phyloP scores from a whole-genome alignment of 2,113 vertebrate species.

The Brachirus orientalis region DNA sequence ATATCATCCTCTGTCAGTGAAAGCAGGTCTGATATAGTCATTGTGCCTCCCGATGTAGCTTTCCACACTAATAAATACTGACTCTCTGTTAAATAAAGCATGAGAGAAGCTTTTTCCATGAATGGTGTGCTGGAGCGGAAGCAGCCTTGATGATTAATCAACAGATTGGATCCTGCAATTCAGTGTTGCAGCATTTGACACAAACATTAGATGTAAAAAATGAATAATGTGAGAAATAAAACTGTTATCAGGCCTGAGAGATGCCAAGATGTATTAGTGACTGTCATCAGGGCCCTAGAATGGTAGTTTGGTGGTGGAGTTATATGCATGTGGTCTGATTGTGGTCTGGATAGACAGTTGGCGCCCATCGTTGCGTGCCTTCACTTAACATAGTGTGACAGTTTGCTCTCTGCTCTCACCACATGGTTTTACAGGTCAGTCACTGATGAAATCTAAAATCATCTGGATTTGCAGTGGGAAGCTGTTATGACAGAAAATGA shows the following conservation, averaged over 20 bases:
- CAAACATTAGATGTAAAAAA: constrained; percentile 30
- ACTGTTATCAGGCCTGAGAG: constrained; percentile 41
- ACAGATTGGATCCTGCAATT: constrained; percentile 86
- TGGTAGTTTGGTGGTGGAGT: constrained; percentile 33
- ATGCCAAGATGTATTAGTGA: constrained; percentile 76
- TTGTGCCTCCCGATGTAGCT: constrained; percentile 94
- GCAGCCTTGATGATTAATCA: constrained; percentile 89
- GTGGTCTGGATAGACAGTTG: constrained; percentile 56
- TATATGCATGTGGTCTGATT: constrained; percentile 41
- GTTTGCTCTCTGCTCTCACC: constrained; percentile 58
- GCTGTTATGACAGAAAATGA: constrained; percentile 43
- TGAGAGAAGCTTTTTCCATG: constrained; percentile 95
- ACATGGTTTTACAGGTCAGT: constrained; percentile 60
- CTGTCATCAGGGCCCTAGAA: constrained; percentile 37
- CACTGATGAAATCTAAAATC: constrained; percentile 66
- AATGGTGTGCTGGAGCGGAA: constrained; percentile 91
- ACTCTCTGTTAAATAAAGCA: constrained; percentile 99
- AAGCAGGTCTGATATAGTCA: constrained; percentile 90
- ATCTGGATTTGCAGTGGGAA: constrained; percentile 41
- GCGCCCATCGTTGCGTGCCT: constrained; percentile 49
- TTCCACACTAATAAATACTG: constrained; percentile 96
- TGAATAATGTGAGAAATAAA: constrained; percentile 30
- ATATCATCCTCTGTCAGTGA: constrained; percentile 83
- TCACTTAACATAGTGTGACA: constrained; percentile 74
- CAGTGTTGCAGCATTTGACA: constrained; percentile 75